Evolutionary conservation across 2,113 vertebrate genomes (phyloP), one percentile per base, ranked within the genome.

Genomic region (Grammomys surdaster): DNA sequence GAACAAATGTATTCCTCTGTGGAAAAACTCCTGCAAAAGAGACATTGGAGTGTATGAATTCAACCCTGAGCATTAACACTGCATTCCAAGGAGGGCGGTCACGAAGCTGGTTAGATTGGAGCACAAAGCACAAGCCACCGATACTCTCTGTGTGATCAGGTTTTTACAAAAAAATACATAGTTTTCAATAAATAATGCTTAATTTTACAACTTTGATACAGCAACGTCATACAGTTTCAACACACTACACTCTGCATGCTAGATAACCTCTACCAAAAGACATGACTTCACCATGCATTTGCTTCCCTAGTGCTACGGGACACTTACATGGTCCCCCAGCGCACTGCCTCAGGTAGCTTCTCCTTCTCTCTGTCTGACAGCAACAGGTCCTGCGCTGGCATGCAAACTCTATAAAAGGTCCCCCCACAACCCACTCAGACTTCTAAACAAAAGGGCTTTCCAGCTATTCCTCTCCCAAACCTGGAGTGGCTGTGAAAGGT

Each of bases 181-280:
- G 98, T 98, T 99, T 99, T 99, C 98, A 99, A 99, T 99, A 99
- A 99, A 99, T 99, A 99, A 99, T 98, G 98, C 98, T 99, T 98
- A 99, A 99, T 98, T 99, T 99, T 99, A 99, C 98, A 99, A 98
- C 98, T 99, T 98, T 99, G 98, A 99, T 98, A 99, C 98, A 99
- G 98, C 98, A 98, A 99, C 98, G 98, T 98, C 98, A 98, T 98
- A 99, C 98, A 99, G 98, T 98, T 98, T 98, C 97, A 98, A 98
- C 98, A 99, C 98, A 98, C 98, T 98, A 98, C 98, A 99, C 98
- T 98, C 98, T 97, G 98, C 98, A 99, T 99, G 98, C 98, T 98
- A 98, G 98, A 98, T 98, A 98, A 98, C 81, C 81, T 97, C 98
- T 98, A 99, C 98, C 94, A 98, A 98, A 98, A 98, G 98, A 98